Evolutionary conservation across 64 coral and sea anemone species (phyloP).

Genomic region (Stichodactyla mertensii): DNA sequence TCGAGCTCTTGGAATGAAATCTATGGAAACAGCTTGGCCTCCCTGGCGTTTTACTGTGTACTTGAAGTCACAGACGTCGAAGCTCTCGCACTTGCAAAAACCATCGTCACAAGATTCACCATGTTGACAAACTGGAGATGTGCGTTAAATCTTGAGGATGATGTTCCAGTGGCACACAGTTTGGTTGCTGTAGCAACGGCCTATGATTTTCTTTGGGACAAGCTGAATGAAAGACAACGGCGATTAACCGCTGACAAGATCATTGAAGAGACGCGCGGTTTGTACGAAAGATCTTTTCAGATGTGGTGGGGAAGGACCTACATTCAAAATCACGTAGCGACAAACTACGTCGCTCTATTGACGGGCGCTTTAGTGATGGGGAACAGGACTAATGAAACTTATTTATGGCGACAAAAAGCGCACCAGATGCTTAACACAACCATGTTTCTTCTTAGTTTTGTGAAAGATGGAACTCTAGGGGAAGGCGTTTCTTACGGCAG

Average conservation of each 20-base stretch:
- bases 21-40: slow-evolving; percentile 63
- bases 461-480: slow-evolving; percentile 70
- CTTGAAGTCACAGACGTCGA: slow-evolving; percentile 40
- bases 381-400: slow-evolving; percentile 28
- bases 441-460: slow-evolving; percentile 59
- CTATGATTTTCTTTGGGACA: slow-evolving; percentile 67
- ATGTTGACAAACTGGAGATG: slow-evolving; percentile 58
- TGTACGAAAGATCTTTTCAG: slow-evolving; percentile 62
- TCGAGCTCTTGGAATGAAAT: slow-evolving; percentile 78
- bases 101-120: slow-evolving; percentile 39
- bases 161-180: slow-evolving; percentile 82
- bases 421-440: slow-evolving; percentile 60
- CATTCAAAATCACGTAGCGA: slow-evolving; percentile 94
- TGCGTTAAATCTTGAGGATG: slow-evolving; percentile 41
- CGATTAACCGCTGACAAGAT: slow-evolving; percentile 33
- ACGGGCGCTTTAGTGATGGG: slow-evolving; percentile 41
- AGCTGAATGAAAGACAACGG: slow-evolving; percentile 44
- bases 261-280: background rate
- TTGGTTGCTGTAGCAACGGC: slow-evolving; percentile 71
- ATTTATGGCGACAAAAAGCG: slow-evolving; percentile 41
- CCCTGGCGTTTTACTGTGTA: slow-evolving; percentile 70
- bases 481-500: slow-evolving; percentile 87
- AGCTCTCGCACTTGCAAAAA: slow-evolving; percentile 42
- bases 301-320: slow-evolving; percentile 65
- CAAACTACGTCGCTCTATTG: slow-evolving; percentile 81